phyloP scores from a whole-genome alignment of 2,113 vertebrate species.

The Gallinago undulata region DNA sequence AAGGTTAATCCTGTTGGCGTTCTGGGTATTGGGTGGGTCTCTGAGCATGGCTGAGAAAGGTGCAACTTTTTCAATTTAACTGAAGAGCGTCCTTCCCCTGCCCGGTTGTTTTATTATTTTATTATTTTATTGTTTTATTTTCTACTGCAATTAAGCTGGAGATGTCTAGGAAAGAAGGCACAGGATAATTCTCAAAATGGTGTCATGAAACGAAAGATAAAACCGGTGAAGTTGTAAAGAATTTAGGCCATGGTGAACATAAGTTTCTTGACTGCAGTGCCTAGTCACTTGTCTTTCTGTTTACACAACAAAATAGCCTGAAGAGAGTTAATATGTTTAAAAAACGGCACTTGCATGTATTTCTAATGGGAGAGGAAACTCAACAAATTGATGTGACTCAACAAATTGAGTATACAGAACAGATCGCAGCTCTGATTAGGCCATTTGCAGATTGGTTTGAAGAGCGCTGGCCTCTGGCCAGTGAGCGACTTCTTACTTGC shows the following conservation, averaged over 20 bases:
- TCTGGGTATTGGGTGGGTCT: background rate
- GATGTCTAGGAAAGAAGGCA: background rate
- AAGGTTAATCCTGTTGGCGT: background rate
- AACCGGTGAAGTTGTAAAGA: background rate
- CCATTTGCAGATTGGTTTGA: constrained; percentile 27
- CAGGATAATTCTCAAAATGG: background rate
- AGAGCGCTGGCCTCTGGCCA: constrained; percentile 39
- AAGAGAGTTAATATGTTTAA: constrained; percentile 16
- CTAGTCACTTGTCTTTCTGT: constrained; percentile 24
- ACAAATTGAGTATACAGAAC: constrained; percentile 40
- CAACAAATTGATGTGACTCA: constrained; percentile 63
- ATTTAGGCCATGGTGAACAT: background rate
- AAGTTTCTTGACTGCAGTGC: background rate
- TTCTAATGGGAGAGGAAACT: constrained; percentile 38
- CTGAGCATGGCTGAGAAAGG: background rate
- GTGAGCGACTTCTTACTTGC: background rate
- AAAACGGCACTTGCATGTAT: background rate
- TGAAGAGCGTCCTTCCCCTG: accelerated
- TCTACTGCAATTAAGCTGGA: background rate
- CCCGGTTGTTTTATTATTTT: too few relatives aligned
- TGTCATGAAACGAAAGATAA: background rate
- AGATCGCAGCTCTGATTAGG: constrained; percentile 29
- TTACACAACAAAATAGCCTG: constrained; percentile 36
- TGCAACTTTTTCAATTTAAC: background rate
- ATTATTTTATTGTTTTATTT: background rate